Evolutionary conservation across 2,113 vertebrate species (phyloP).

Genomic region (Phalacrocorax brasilianus): DNA sequence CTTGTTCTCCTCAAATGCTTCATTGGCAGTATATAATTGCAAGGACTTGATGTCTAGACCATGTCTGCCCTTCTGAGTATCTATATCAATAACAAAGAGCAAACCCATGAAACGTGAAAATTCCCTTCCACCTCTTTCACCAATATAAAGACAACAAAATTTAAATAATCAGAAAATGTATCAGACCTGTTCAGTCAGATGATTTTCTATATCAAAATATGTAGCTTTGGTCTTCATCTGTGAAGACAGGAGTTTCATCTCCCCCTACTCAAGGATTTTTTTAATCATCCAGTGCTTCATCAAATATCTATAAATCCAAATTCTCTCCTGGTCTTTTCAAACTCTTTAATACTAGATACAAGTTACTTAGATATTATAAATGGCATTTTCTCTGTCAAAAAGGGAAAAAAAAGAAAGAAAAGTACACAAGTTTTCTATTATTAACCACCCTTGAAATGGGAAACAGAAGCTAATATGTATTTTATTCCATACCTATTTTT

Average conservation of each 20-base stretch:
- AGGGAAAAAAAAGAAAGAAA: too few relatives aligned
- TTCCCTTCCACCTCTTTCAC: not conserved
- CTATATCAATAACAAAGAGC: not conserved
- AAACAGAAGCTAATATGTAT: not conserved
- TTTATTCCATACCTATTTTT: not conserved
- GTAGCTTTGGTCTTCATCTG: not conserved
- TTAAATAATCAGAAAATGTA: not conserved
- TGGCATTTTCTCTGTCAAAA: not conserved
- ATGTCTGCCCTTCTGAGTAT: not conserved
- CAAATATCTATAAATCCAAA: not conserved
- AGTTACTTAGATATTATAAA: not conserved
- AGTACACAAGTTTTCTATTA: not conserved
- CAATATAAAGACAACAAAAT: not conserved
- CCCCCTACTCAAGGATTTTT: not conserved
- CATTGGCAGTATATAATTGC: not conserved
- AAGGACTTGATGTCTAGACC: not conserved
- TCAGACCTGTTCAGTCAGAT: not conserved
- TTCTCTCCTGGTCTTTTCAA: not conserved
- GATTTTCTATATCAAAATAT: not conserved
- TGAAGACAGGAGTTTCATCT: not conserved
- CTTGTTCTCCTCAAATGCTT: not conserved
- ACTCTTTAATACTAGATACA: not conserved
- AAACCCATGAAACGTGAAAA: not conserved
- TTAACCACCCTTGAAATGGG: not conserved
- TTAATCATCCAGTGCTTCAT: not conserved